phyloP scores from a whole-genome alignment of 2,888 invertebrate species.

The Pyrrhosoma nymphula region DNA sequence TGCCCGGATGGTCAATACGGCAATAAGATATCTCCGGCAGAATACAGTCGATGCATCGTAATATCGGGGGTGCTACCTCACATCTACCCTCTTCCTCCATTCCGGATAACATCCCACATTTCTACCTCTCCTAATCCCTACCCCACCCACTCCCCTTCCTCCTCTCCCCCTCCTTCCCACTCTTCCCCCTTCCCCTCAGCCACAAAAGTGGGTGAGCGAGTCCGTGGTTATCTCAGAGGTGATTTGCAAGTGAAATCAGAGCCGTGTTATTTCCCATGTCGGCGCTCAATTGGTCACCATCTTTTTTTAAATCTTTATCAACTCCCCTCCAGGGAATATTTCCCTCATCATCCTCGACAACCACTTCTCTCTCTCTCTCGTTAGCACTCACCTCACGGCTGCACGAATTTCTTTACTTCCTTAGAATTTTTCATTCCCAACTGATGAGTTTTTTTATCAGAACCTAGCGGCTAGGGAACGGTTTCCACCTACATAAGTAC shows the following conservation, averaged over 20 bases:
- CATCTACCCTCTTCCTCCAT: background rate
- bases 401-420: background rate
- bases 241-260: constrained; percentile 54
- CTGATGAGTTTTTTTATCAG: no score
- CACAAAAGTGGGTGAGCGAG: background rate
- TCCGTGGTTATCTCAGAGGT: constrained; percentile 10
- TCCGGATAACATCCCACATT: background rate
- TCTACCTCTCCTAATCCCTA: background rate
- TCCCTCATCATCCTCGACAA: background rate
- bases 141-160: background rate
- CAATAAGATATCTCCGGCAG: no score
- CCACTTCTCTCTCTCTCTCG: background rate
- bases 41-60: no score
- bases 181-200: background rate
- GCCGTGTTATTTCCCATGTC: constrained; percentile 40
- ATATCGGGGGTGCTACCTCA: no score
- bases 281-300: constrained; percentile 26
- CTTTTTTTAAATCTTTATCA: background rate
- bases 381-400: background rate
- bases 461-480: no score
- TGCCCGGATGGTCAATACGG: no score
- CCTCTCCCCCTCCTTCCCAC: background rate
- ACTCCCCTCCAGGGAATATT: background rate
- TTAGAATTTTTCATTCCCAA: background rate
- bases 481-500: no score